Conservation (phyloP, 1,140 invertebrate genomes). For the Bombus superbus region DNA sequence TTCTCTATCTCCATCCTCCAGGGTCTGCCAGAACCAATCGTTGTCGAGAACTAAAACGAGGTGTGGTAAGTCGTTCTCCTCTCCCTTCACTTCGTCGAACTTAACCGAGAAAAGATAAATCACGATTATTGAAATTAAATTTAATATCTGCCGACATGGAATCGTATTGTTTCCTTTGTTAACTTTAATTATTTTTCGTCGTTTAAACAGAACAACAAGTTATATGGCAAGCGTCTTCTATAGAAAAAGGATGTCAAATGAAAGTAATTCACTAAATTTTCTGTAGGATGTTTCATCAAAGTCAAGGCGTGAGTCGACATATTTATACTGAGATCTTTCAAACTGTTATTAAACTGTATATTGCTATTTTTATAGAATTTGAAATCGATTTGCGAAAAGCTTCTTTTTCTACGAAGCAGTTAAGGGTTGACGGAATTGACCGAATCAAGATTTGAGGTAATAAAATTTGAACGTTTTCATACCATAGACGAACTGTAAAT, state of each 20-base stretch:
- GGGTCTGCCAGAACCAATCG: constrained; percentile 49
- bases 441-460: too few species aligned
- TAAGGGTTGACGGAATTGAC: too few species aligned
- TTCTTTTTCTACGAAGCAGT: too few species aligned
- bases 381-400: too few species aligned
- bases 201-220: background rate
- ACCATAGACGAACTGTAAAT: too few species aligned
- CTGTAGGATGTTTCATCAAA: background rate
- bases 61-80: constrained; percentile 28
- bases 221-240: background rate
- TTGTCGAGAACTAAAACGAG: constrained; percentile 42
- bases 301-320: too few species aligned
- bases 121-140: constrained; percentile 34
- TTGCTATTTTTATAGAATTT: too few species aligned
- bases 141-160: background rate
- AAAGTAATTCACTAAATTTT: background rate
- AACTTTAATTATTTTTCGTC: background rate
- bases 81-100: background rate
- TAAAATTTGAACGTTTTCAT: too few species aligned
- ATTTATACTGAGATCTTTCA: background rate
- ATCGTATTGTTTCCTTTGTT: background rate
- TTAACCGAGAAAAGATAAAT: constrained; percentile 36
- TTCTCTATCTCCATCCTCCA: constrained; percentile 21
- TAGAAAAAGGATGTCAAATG: background rate
- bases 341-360: background rate